A percentile compares a stretch with the other conserved stretches of the same genome.
Evolutionary conservation across 92 coral and sea anemone genomes (phyloP).

Genomic region (Heliopora coerulea): DNA sequence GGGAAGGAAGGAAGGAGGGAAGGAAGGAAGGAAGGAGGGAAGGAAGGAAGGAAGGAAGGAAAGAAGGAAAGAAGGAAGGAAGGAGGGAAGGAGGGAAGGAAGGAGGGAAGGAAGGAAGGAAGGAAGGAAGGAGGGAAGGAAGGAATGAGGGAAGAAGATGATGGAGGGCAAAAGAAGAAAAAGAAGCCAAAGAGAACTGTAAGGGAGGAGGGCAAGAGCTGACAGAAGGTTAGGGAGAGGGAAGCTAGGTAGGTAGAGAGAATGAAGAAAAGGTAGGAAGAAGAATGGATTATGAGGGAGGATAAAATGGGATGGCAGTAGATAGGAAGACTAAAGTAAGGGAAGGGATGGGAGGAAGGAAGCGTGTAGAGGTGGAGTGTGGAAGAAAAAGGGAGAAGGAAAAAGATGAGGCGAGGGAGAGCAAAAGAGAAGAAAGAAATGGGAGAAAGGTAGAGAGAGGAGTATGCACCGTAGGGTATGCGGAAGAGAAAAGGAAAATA

Average conservation of each 20-base stretch:
- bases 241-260: not conserved
- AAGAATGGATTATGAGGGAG: not conserved
- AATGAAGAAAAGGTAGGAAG: not conserved
- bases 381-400: not conserved
- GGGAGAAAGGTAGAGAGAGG: no score
- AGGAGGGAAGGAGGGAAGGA: not conserved
- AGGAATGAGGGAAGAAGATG: not conserved
- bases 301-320: not conserved
- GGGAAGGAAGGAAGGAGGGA: slow-evolving; percentile 4
- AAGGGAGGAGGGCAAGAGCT: not conserved
- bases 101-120: not conserved
- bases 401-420: not conserved
- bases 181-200: not conserved
- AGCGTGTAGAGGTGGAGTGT: not conserved
- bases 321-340: not conserved
- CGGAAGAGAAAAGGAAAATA: no score
- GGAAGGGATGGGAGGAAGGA: not conserved
- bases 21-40: slow-evolving; percentile 7
- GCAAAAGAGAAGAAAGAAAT: not conserved
- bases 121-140: not conserved
- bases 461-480: no score
- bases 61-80: not conserved
- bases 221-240: not conserved
- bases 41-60: slow-evolving; percentile 7
- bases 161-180: not conserved